A percentile compares a stretch with the other conserved stretches of the same genome.
phyloP scores from a whole-genome alignment of 2,113 vertebrate genomes.

The Spizaetus ornatus region DNA sequence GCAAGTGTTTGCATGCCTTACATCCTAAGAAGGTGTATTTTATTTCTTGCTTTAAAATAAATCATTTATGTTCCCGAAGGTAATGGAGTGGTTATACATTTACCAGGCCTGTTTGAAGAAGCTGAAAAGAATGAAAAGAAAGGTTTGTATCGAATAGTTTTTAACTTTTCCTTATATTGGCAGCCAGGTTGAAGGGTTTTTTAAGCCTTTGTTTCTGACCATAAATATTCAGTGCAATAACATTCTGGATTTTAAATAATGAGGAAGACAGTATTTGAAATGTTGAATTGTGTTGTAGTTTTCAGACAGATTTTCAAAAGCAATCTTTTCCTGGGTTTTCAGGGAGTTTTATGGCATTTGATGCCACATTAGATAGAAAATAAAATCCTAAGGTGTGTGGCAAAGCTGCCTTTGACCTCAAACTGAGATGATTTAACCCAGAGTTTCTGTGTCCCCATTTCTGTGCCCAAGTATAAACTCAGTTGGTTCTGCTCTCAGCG shows the following conservation, averaged over 20 bases:
- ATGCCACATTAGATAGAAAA: neutral
- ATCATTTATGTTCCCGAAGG: constrained; percentile 74
- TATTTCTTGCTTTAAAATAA: neutral
- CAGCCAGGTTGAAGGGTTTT: neutral
- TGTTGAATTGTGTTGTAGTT: neutral
- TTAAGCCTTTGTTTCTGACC: neutral
- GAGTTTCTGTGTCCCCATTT: neutral
- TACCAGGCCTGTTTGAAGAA: constrained; percentile 96
- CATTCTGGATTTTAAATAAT: neutral
- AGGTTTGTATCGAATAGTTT: constrained; percentile 75
- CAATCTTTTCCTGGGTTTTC: neutral
- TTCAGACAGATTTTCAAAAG: neutral
- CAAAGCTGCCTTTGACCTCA: neutral
- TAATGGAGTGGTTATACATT: constrained; percentile 96
- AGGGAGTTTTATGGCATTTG: neutral
- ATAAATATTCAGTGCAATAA: neutral
- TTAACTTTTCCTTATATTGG: neutral
- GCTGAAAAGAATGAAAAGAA: constrained; percentile 98
- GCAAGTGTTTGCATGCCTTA: neutral
- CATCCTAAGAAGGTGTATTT: neutral
- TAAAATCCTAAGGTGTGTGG: neutral
- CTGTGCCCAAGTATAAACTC: neutral
- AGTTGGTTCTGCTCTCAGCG: neutral
- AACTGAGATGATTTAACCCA: neutral
- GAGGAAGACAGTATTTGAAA: neutral